Conservation (phyloP, 2,797 vertebrate genomes). For the Erpetoichthys calabaricus region DNA sequence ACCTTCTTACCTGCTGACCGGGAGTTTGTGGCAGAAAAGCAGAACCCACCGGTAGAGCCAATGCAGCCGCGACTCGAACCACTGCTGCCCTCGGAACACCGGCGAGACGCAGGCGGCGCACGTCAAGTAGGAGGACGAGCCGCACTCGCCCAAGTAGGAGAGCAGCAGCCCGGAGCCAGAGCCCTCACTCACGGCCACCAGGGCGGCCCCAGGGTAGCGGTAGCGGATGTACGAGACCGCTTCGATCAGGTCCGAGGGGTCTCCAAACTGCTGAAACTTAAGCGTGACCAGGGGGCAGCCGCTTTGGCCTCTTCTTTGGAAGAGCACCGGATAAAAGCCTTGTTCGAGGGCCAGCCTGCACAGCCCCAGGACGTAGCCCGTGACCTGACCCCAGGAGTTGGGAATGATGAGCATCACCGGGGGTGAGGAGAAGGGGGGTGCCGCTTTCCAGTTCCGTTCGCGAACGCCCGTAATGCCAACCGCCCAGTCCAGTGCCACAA, state of each 20-base stretch:
- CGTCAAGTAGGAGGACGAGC: slow-evolving; percentile 59
- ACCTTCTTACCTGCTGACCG: slow-evolving; percentile 61
- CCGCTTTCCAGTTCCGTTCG: slow-evolving; percentile 19
- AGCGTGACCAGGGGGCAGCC: slow-evolving; percentile 54
- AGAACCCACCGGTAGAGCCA: slow-evolving; percentile 53
- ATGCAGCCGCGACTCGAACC: slow-evolving; percentile 59
- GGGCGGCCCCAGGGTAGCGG: slow-evolving; percentile 45
- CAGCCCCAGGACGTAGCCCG: slow-evolving; percentile 45
- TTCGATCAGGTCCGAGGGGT: slow-evolving; percentile 68
- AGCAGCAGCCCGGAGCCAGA: slow-evolving; percentile 70
- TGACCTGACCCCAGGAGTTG: slow-evolving; percentile 59
- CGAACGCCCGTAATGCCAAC: slow-evolving; percentile 25
- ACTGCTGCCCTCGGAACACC: slow-evolving; percentile 58
- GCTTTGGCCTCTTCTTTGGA: slow-evolving; percentile 55
- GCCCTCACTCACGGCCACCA: slow-evolving; percentile 70
- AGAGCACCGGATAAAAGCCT: slow-evolving; percentile 59
- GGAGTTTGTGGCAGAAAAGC: slow-evolving; percentile 55
- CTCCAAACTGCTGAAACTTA: slow-evolving; percentile 63
- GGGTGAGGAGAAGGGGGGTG: slow-evolving; percentile 27
- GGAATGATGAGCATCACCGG: slow-evolving; percentile 63
- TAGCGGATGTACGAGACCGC: slow-evolving; percentile 55
- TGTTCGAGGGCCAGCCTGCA: slow-evolving; percentile 44
- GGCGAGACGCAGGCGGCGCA: slow-evolving; percentile 74
- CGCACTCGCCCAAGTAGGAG: slow-evolving; percentile 71
- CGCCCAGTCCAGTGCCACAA: slow-evolving; percentile 74